phyloP scores from a whole-genome alignment of 2,888 invertebrate species.

The Troides helena region DNA sequence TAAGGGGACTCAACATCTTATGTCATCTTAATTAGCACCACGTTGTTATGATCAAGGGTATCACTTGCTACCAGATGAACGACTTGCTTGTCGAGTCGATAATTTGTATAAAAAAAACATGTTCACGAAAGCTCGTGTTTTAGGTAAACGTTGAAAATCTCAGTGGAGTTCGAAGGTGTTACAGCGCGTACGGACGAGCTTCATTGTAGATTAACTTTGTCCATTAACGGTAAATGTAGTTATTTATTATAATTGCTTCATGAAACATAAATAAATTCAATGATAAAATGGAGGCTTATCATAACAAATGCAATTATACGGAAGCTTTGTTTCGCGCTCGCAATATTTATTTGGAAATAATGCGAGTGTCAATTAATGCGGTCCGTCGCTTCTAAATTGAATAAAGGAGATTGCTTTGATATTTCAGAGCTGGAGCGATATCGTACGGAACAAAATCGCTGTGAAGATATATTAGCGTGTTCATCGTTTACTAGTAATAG shows the following conservation, averaged over 20 bases:
- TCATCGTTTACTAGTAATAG: too few relatives aligned
- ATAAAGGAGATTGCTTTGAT: background rate
- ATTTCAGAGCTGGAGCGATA: background rate
- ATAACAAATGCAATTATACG: slow-evolving; percentile 1
- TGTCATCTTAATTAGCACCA: too few relatives aligned
- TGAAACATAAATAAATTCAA: background rate
- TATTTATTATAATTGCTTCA: background rate
- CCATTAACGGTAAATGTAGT: background rate
- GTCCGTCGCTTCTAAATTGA: slow-evolving; percentile 3
- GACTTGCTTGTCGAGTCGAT: too few relatives aligned
- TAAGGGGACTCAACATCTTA: too few relatives aligned
- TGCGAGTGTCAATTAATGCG: slow-evolving; percentile 9
- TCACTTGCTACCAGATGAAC: too few relatives aligned
- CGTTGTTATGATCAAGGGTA: too few relatives aligned
- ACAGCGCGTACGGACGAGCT: background rate
- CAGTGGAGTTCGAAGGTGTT: too few relatives aligned
- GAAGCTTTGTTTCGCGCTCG: background rate
- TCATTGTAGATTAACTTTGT: background rate
- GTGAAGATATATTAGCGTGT: too few relatives aligned
- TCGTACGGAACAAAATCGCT: background rate
- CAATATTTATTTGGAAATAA: background rate
- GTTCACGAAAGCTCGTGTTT: too few relatives aligned
- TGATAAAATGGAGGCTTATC: background rate
- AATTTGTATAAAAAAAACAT: too few relatives aligned
- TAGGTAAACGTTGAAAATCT: too few relatives aligned